Evolutionary conservation across 1,140 invertebrate genomes (phyloP), one percentile per base, ranked within the genome.

Genomic region (Tribolium castaneum): DNA sequence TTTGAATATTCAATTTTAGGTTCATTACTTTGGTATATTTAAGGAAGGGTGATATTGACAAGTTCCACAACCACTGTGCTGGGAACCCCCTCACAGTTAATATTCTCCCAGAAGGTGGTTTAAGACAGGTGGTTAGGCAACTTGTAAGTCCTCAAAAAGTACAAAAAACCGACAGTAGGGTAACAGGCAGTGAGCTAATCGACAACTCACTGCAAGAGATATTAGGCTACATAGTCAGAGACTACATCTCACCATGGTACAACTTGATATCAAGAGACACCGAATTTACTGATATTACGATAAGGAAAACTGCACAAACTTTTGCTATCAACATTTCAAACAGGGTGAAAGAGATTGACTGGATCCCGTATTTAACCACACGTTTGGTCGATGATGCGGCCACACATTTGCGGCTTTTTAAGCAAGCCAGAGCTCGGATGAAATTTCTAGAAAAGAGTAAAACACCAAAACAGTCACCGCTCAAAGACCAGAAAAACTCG

Each of bases 321-420:
- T 88, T 90, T 80, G 89, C 89, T 7, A 89, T 90, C 50, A 90
- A 90, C 80, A 85, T 90, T 77, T 89, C 89, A 35, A 90, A 90
- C 83, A 87, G 95, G 85, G 90, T 96, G 34, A 96, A 96, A 89
- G 91, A 94, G 84, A 92, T 97, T 3, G 95, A 97, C 87, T 97
- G 96, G 95, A 93, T 96, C 82, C 92, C 94, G 10, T 93, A 95
- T 80, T 89, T 98, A 66, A 96, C 96, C 19, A 95, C 94, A 34
- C 90, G 92, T 75, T 89, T 98, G 73, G 95, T 97, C 3, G 96
- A 98, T 87, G 96, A 97, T 89, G 92, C 96, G 78, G 96, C 95
- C 3, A 94, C 94, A 13, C 96, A 98, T 87, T 90, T 98, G 80
- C 90, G 95, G 81, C 87, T 98, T 10, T 98, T 95, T 85, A 92